phyloP scores from a whole-genome alignment of 2,888 invertebrate genomes.

The Platerodrilus igneus region DNA sequence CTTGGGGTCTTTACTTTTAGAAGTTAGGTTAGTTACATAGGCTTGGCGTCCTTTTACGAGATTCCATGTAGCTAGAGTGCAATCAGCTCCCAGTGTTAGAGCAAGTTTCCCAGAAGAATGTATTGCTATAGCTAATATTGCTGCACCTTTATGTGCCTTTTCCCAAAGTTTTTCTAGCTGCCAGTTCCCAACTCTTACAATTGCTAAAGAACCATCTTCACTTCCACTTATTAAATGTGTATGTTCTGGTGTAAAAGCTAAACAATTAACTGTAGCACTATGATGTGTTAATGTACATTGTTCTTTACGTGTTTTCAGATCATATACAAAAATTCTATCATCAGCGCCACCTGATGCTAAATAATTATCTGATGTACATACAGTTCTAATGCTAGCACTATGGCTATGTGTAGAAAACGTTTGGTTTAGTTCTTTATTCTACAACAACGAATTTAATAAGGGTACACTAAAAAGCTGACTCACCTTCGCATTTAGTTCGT shows the following conservation, averaged over 20 bases:
- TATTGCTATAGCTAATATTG: slow-evolving; percentile 70
- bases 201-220: slow-evolving; percentile 77
- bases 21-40: slow-evolving; percentile 80
- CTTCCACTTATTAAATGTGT: slow-evolving; percentile 80
- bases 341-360: slow-evolving; percentile 87
- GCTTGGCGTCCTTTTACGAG: slow-evolving; percentile 86
- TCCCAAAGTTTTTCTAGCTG: slow-evolving; percentile 76
- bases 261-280: slow-evolving; percentile 73
- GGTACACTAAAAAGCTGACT: slow-evolving; percentile 13
- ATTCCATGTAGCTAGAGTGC: slow-evolving; percentile 88
- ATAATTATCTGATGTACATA: slow-evolving; percentile 65
- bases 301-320: slow-evolving; percentile 73
- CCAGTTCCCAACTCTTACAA: slow-evolving; percentile 82
- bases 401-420: slow-evolving; percentile 89
- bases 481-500: slow-evolving; percentile 48
- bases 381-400: slow-evolving; percentile 69
- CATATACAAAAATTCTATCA: slow-evolving; percentile 81
- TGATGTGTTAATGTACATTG: slow-evolving; percentile 78
- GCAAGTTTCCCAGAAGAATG: slow-evolving; percentile 89
- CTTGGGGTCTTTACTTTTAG: slow-evolving; percentile 53
- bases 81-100: slow-evolving; percentile 79
- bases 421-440: slow-evolving; percentile 60
- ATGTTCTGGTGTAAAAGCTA: slow-evolving; percentile 71
- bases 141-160: slow-evolving; percentile 75
- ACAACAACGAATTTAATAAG: slow-evolving; percentile 19